These are phyloP conservation scores for Myotis yumanensis DNA, from an alignment of 2,113 vertebrate genomes.

Conservation along the genomic window DNA sequence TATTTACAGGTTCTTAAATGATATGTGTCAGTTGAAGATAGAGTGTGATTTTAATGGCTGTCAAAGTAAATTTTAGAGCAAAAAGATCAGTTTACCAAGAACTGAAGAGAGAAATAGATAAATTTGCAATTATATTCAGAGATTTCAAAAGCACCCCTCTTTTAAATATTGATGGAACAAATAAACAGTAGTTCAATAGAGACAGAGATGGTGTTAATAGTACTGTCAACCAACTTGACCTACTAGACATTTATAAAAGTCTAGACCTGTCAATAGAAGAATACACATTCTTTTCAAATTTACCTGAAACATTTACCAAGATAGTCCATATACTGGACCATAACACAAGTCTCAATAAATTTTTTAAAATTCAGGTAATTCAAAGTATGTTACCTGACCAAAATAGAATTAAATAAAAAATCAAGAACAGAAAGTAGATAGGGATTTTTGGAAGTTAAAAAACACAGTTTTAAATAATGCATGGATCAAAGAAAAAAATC, in stretches of 20 bases:
- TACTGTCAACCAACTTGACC: not conserved
- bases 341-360: not conserved
- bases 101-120: not conserved
- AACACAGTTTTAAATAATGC: constrained; percentile 1
- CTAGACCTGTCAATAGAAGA: not conserved
- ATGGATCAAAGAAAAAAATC: not conserved
- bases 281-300: not conserved
- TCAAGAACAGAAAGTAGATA: not conserved
- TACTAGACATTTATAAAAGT: not conserved
- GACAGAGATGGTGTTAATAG: not conserved
- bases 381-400: not conserved
- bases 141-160: not conserved
- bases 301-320: not conserved
- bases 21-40: not conserved
- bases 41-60: not conserved
- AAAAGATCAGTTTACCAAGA: not conserved
- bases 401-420: not conserved
- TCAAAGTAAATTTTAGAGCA: not conserved
- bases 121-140: not conserved
- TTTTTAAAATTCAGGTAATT: not conserved
- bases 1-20: not conserved
- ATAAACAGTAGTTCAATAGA: not conserved
- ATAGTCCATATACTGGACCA: not conserved
- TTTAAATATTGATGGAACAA: not conserved
- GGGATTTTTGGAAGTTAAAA: not conserved